Conservation (phyloP, 1,140 invertebrate genomes). For the Meloidogyne floridensis region DNA sequence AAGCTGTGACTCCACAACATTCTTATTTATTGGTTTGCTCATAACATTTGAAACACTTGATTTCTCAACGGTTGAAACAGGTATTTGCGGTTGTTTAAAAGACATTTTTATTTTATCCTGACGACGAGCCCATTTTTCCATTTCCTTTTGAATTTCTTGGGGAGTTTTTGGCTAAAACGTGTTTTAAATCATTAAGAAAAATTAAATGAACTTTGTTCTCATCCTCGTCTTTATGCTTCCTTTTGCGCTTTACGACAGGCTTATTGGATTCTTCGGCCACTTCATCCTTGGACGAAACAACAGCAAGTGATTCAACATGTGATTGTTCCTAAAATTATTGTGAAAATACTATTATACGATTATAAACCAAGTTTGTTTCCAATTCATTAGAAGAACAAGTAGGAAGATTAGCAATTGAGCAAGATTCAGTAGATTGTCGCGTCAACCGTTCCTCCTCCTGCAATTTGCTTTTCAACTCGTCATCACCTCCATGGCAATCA, state of each 20-base stretch:
- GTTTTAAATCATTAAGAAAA: background rate
- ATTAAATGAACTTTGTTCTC: background rate
- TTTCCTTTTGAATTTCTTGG: constrained; percentile 94
- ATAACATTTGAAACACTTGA: constrained; percentile 6
- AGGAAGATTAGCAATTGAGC: constrained; percentile 26
- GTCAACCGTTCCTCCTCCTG: constrained; percentile 50
- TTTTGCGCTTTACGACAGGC: background rate
- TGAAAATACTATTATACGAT: background rate
- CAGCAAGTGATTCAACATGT: background rate
- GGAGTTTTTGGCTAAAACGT: constrained; percentile 85
- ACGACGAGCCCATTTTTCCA: constrained; percentile 94
- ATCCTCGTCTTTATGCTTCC: background rate
- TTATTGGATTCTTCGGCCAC: constrained; percentile 16
- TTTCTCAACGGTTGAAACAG: constrained; percentile 3
- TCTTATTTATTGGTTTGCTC: background rate
- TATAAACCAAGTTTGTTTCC: background rate
- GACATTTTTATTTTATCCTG: constrained; percentile 94
- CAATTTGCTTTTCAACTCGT: constrained; percentile 46
- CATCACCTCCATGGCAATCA: constrained; percentile 48
- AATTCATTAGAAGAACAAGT: background rate
- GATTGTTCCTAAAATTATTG: background rate
- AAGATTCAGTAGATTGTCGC: constrained; percentile 20
- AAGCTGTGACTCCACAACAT: background rate
- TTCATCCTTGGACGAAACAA: constrained; percentile 10
- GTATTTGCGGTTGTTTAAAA: constrained; percentile 65